These are phyloP conservation scores for Penelope pileata DNA, from an alignment of 2,113 vertebrate species.

Conservation along the genomic window DNA sequence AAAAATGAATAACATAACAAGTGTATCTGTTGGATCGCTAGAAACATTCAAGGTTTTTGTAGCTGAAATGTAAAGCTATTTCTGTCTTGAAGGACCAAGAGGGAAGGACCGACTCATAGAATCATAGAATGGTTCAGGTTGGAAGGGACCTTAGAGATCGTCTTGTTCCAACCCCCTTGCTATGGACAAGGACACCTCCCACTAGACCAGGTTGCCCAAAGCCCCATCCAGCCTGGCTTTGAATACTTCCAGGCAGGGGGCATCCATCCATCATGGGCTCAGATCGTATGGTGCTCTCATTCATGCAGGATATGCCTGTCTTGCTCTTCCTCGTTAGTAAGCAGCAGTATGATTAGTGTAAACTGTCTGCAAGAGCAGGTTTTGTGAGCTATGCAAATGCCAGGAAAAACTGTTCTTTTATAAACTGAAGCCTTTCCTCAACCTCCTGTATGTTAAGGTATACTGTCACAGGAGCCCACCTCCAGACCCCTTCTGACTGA, in stretches of 20 bases:
- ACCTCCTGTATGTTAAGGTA: fast-evolving
- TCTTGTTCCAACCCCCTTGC: no score
- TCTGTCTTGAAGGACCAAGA: not conserved
- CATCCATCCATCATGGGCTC: no score
- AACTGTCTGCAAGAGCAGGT: not conserved
- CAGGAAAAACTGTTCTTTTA: not conserved
- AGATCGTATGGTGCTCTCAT: fast-evolving
- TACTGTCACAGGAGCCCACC: fast-evolving
- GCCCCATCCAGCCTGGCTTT: no score
- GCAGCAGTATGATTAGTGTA: not conserved
- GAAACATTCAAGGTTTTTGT: not conserved
- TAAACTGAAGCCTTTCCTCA: not conserved
- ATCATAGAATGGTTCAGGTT: no score
- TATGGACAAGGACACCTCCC: no score
- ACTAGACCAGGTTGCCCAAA: no score
- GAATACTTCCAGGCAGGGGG: no score
- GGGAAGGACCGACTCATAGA: not conserved
- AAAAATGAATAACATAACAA: not conserved
- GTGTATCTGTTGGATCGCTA: not conserved
- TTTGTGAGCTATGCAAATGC: not conserved
- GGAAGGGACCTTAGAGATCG: no score
- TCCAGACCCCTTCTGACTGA: not conserved
- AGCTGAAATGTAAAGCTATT: not conserved
- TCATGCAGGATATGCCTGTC: not conserved
- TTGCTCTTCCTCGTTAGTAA: not conserved